Base-by-base conservation (phyloP, 1,140 invertebrate genomes). In the Diachasmimorpha longicaudata region DNA sequence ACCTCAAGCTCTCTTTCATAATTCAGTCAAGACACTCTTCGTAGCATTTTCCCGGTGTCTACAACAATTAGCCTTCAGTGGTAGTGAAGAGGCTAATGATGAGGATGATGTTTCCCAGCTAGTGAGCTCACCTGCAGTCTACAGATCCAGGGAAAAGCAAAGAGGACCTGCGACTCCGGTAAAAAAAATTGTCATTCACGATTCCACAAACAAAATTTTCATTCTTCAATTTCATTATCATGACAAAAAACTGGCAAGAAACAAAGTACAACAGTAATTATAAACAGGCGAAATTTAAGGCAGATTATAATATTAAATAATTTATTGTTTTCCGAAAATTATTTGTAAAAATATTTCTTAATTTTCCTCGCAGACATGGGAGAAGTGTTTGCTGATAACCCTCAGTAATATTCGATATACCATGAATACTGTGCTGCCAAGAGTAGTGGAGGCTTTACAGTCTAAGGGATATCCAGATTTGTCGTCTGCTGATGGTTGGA, bases 401-500 rank as follows among this genome's bases (percentile, higher is more conserved):
- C 90, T 97, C 67, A 96, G 96, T 81, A 98, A 99, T 88, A 97
- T 96, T 87, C 93, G 93, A 58, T 97, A 96, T 85, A 96, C 95
- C 6, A 89, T 93, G 42, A 92, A 93, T 68, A 90, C 92, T 46
- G 91, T 96, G 11, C 90, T 98, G 69, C 92, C 93, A 0, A 90
- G 92, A 79, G 90, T 98, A 8, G 90, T 90, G 39, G 93, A 88
- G 75, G 80, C 77, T 36, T 74, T 89, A 6, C 87, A 87, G 77
- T 48, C 78, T 4, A 76, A 83, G 39, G 86, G 85, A 16, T 89
- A 89, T 78, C 88, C 88, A 0, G 86, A 85, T 55, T 79, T 89
- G 42, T 84, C 87, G 1, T 80, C 79, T n/a, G 83, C 83, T 13
- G 81, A 85, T 25, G 85, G 85, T 58, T 88, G 84, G 83, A 83